These are phyloP conservation scores for Tetragonisca angustula DNA, from an alignment of 2,888 invertebrate species.

Conservation along the genomic window DNA sequence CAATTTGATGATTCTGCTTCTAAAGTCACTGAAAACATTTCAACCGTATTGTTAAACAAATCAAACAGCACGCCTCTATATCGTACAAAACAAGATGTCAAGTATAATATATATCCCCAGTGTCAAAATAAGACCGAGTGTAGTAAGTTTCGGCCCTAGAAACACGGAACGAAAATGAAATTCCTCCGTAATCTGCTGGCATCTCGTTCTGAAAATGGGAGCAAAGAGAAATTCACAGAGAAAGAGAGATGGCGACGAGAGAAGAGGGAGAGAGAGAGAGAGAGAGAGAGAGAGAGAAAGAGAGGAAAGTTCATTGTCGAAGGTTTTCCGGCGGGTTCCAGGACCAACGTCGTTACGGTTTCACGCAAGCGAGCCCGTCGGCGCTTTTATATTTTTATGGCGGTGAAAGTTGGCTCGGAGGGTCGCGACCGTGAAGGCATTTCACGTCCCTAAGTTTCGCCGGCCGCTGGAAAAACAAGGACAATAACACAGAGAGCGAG, in stretches of 20 bases:
- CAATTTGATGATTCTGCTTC: neutral
- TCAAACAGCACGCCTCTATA: rapidly evolving
- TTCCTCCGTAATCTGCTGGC: neutral
- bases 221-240: neutral
- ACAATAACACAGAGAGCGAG: constrained; percentile 67
- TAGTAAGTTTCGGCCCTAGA: neutral
- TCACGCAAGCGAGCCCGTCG: constrained; percentile 65
- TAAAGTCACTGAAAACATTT: neutral
- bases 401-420: constrained; percentile 81
- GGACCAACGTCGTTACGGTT: constrained; percentile 43
- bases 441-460: constrained; percentile 77
- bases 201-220: neutral
- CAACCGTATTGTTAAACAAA: neutral
- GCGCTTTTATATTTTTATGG: constrained; percentile 82
- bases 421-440: constrained; percentile 76
- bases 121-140: neutral
- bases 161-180: constrained; percentile 16
- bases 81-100: neutral
- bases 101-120: neutral
- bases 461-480: constrained; percentile 78
- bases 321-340: constrained; percentile 22
- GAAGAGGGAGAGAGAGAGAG: too few relatives aligned
- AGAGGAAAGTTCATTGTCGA: constrained; percentile 35
- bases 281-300: neutral
- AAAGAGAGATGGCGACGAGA: neutral